Evolutionary conservation across 2,797 vertebrate genomes (phyloP).

Genomic region (Sebastes melanostomus): DNA sequence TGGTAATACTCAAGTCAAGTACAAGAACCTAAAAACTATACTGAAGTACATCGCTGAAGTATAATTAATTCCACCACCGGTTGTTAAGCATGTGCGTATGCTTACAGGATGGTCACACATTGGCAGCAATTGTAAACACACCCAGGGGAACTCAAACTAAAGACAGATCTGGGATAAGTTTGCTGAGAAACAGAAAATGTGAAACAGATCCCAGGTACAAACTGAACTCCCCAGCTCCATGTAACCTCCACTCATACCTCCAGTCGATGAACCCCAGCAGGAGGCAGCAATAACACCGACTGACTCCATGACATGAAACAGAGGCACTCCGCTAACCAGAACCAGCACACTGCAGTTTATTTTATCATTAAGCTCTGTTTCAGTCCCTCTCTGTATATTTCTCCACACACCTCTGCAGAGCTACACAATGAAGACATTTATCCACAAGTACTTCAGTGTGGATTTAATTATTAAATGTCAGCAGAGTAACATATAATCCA

Average conservation of each 20-base stretch:
- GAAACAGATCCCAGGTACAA: slow-evolving; percentile 20
- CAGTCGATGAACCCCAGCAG: slow-evolving; percentile 23
- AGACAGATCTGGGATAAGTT: not conserved
- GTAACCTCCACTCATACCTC: slow-evolving; percentile 9
- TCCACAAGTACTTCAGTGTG: not conserved
- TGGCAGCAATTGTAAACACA: not conserved
- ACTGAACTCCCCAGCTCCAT: slow-evolving; percentile 15
- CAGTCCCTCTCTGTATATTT: not conserved
- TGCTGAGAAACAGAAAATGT: not conserved
- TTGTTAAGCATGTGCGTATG: not conserved
- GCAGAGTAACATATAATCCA: not conserved
- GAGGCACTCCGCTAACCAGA: slow-evolving; percentile 31
- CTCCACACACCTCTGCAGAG: not conserved
- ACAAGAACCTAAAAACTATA: not conserved
- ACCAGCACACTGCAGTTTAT: slow-evolving; percentile 31
- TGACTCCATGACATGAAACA: slow-evolving; percentile 31
- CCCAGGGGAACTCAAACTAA: not conserved
- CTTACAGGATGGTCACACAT: not conserved
- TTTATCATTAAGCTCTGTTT: slow-evolving; percentile 9
- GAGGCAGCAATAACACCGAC: slow-evolving; percentile 38
- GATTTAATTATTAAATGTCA: not conserved
- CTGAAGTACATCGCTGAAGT: not conserved
- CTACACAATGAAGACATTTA: not conserved
- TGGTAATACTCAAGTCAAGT: not conserved
- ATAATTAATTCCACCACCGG: not conserved